Base-by-base conservation (phyloP, 2,797 vertebrate genomes). In the Pangasius djambal region DNA sequence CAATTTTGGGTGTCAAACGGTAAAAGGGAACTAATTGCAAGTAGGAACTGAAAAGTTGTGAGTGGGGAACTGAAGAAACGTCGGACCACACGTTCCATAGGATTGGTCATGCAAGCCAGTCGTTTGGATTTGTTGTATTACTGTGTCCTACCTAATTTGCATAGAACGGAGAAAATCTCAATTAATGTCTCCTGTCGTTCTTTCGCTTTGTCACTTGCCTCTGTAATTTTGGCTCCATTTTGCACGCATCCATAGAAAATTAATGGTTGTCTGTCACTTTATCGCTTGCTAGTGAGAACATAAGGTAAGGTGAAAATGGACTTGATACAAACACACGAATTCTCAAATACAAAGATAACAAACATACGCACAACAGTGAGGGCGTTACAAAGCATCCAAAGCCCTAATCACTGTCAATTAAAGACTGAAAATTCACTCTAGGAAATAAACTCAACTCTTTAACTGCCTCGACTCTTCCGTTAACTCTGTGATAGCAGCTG, bases 401-500 rank as follows among this genome's bases (percentile, higher is more conserved):
- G 94, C 59, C 63, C 48, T 69, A 34, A 85, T 70, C 90, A 94
- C 93, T 93, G 91, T 93, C 92, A 94, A 92, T 89, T 83, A 55
- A 88, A 93, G 93, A 92, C 94, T 93, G 93, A 94, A 94, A 94
- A 96, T 94, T 96, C 93, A 89, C 91, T 91, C 91, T 93, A 92
- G 91, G 93, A 78, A 93, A 92, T 93, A 91, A 94, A 92, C 93
- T 86, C 86, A 89, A 77, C 91, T 90, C 90, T 91, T 94, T 94
- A 90, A 93, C 91, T 89, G 92, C 87, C 91, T 93, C 92, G 93
- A 93, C 92, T 92, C 91, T 90, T 92, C 88, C 93, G 93, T 93
- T 92, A 94, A 93, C 94, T 92, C 92, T 10, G 74, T 77, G 48
- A 83, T 87, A 65, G 88, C 77, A 88, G 90, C 91, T 94, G 92